Evolutionary conservation across 2,113 vertebrate genomes (phyloP).

Genomic region (Carollia perspicillata): DNA sequence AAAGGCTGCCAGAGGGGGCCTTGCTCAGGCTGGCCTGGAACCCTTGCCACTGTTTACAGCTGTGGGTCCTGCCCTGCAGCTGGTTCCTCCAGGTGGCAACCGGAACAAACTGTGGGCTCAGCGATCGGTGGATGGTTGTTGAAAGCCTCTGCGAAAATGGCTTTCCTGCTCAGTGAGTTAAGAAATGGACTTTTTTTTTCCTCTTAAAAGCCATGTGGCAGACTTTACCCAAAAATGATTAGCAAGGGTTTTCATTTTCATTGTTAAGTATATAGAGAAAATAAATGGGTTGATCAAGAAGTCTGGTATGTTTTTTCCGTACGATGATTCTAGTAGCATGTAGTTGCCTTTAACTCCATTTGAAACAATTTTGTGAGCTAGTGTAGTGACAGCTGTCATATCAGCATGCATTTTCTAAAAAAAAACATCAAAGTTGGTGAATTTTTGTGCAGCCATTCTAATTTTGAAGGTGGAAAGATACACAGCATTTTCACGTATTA

Average conservation of each 20-base stretch:
- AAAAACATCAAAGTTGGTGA: no score
- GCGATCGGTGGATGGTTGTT: not conserved
- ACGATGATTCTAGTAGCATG: no score
- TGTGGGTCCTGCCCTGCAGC: not conserved
- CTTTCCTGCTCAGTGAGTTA: not conserved
- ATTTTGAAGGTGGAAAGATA: no score
- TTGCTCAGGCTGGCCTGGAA: not conserved
- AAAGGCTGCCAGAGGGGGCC: not conserved
- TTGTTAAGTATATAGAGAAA: slow-evolving; percentile 7
- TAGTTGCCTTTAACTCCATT: no score
- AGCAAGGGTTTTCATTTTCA: slow-evolving; percentile 14
- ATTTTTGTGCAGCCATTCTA: no score
- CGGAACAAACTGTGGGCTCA: not conserved
- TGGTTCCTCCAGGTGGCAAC: not conserved
- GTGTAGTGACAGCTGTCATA: no score
- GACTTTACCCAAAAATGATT: not conserved
- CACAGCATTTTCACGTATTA: no score
- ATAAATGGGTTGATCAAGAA: no score
- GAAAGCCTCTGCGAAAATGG: not conserved
- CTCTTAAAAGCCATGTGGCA: not conserved
- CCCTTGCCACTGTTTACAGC: not conserved
- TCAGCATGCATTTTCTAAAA: no score
- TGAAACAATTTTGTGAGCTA: no score
- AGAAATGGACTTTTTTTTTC: slow-evolving; percentile 32
- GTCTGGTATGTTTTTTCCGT: no score